Percentiles rank a stretch among this genome's conserved stretches.
Conservation (phyloP, 1,140 invertebrate species). For the Thaumetopoea pityocampa region DNA sequence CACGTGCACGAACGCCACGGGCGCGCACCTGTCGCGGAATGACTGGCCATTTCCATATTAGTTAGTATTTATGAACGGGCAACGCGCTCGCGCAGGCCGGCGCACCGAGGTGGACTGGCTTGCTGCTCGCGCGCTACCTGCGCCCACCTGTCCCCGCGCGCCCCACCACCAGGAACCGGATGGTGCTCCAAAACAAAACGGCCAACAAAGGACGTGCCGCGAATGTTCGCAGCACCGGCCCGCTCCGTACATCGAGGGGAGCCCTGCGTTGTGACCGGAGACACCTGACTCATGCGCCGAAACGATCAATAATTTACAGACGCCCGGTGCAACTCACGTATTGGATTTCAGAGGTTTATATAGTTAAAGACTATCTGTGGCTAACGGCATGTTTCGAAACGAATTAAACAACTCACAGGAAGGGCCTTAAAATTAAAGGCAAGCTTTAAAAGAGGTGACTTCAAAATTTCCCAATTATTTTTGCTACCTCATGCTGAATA, state of each 20-base stretch:
- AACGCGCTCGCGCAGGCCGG: slow-evolving; percentile 62
- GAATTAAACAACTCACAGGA: too few species aligned
- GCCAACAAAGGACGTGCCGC: slow-evolving; percentile 73
- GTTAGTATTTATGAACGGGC: slow-evolving; percentile 47
- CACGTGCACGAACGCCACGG: slow-evolving; percentile 69
- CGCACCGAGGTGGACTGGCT: slow-evolving; percentile 61
- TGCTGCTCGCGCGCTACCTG: slow-evolving; percentile 59
- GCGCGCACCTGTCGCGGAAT: slow-evolving; percentile 69
- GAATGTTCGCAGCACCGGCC: slow-evolving; percentile 63
- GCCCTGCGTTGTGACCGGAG: slow-evolving; percentile 39
- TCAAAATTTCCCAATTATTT: too few species aligned
- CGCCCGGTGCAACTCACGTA: slow-evolving; percentile 6
- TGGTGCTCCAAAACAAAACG: slow-evolving; percentile 73
- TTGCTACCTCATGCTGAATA: too few species aligned
- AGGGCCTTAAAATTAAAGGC: too few species aligned
- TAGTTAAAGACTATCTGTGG: too few species aligned
- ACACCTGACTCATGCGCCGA: slow-evolving; percentile 63
- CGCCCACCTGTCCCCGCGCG: slow-evolving; percentile 63
- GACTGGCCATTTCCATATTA: slow-evolving; percentile 64
- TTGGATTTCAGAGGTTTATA: too few species aligned
- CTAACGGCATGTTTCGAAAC: too few species aligned
- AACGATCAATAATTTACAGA: slow-evolving; percentile 48
- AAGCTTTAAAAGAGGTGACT: too few species aligned
- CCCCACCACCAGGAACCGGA: slow-evolving; percentile 68
- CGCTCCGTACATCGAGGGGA: slow-evolving; percentile 42